Conservation (phyloP, 2,113 vertebrate genomes). For the Anarrhichthys ocellatus region DNA sequence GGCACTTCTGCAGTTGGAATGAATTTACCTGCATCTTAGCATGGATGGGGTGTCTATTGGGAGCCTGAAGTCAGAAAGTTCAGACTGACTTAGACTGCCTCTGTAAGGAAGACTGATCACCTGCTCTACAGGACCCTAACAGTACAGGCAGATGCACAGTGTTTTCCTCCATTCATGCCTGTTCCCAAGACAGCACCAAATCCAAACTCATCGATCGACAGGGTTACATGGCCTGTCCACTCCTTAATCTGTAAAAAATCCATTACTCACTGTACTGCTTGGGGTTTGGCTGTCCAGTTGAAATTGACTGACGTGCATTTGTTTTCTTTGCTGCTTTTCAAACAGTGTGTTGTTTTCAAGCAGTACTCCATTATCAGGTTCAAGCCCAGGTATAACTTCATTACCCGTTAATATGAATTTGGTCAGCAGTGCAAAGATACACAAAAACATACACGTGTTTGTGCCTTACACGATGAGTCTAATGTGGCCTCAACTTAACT, state of each 20-base stretch:
- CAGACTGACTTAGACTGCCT: slow-evolving; percentile 28
- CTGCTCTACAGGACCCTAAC: slow-evolving; percentile 24
- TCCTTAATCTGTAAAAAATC: slow-evolving; percentile 34
- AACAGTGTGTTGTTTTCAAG: slow-evolving; percentile 13
- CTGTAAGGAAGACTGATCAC: slow-evolving; percentile 55
- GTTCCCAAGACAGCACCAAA: slow-evolving; percentile 26
- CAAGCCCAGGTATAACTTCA: neutral
- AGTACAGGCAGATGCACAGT: slow-evolving; percentile 18
- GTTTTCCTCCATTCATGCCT: slow-evolving; percentile 26
- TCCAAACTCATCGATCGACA: slow-evolving; percentile 47
- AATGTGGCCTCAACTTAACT: neutral
- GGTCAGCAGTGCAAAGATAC: neutral
- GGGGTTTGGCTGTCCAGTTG: slow-evolving; percentile 9
- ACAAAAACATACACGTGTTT: neutral
- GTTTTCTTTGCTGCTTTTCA: neutral
- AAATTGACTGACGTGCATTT: slow-evolving; percentile 13
- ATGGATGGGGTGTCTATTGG: slow-evolving; percentile 22
- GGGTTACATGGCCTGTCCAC: slow-evolving; percentile 37
- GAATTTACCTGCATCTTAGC: slow-evolving; percentile 51
- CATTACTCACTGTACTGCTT: slow-evolving; percentile 32
- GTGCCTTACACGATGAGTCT: neutral
- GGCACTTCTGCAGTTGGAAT: slow-evolving; percentile 39
- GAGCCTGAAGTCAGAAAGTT: slow-evolving; percentile 53
- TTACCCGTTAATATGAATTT: neutral
- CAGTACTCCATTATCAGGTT: neutral